A percentile compares a stretch with the other conserved stretches of the same genome.
These are phyloP conservation scores for Colletes latitarsis DNA, from an alignment of 1,140 invertebrate genomes.

Conservation along the genomic window DNA sequence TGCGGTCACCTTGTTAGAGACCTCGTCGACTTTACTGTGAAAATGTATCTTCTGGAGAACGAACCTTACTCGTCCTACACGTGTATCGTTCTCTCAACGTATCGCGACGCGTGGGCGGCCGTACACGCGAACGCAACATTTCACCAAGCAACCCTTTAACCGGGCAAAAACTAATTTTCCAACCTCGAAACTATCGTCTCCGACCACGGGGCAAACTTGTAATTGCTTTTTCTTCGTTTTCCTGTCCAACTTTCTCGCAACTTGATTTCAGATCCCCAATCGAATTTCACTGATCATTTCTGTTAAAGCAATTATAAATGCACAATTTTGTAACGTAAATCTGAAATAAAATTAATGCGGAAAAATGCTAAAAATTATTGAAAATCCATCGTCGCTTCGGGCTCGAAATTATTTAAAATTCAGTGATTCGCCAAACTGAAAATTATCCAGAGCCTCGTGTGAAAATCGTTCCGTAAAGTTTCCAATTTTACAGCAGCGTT, in stretches of 20 bases:
- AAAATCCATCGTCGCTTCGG: too few relatives aligned
- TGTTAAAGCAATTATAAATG: too few relatives aligned
- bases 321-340: too few relatives aligned
- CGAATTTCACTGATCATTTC: too few relatives aligned
- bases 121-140: not conserved
- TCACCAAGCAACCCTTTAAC: conserved; percentile 16
- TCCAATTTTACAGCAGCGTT: not conserved
- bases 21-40: conserved; percentile 50
- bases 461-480: too few relatives aligned
- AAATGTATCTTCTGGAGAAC: conserved; percentile 57
- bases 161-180: not conserved
- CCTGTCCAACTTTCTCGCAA: too few relatives aligned
- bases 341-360: too few relatives aligned
- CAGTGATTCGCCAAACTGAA: not conserved
- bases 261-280: too few relatives aligned
- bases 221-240: not conserved
- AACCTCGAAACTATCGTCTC: conserved; percentile 5
- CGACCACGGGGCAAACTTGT: not conserved
- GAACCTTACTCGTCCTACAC: not conserved
- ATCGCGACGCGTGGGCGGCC: not conserved
- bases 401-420: not conserved
- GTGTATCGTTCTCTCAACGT: not conserved
- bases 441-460: too few relatives aligned
- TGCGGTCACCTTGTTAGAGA: conserved; percentile 69
- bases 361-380: too few relatives aligned